phyloP scores from a whole-genome alignment of 2,888 invertebrate genomes.

The Nephrotoma appendiculata region DNA sequence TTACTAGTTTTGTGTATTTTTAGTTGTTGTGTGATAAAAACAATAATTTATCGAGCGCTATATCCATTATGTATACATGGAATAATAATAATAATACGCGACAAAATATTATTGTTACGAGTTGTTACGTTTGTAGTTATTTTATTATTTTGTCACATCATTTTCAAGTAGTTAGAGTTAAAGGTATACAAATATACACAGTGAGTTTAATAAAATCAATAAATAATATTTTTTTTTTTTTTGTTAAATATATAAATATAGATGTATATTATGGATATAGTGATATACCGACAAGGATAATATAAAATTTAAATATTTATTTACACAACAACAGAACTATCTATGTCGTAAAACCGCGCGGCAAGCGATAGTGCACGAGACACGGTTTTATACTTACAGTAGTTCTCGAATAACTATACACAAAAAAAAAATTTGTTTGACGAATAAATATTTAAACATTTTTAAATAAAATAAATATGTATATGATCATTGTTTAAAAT shows the following conservation, averaged over 20 bases:
- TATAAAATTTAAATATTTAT: neutral
- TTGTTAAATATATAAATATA: neutral
- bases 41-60: neutral
- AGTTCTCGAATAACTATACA: neutral
- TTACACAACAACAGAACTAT: neutral
- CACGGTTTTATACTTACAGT: slow-evolving; percentile 8
- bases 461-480: neutral
- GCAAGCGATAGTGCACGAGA: slow-evolving; percentile 4
- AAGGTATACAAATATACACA: neutral
- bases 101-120: neutral
- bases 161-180: neutral
- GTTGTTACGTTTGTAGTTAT: neutral
- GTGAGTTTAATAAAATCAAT: neutral
- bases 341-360: neutral
- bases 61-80: neutral
- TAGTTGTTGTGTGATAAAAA: neutral
- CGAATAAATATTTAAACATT: neutral
- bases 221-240: neutral
- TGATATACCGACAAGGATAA: neutral
- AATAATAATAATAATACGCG: neutral
- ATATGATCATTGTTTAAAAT: neutral
- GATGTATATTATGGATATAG: neutral
- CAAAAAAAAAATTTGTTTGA: neutral
- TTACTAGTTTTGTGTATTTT: neutral
- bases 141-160: neutral